Evolutionary conservation across 2,888 invertebrate genomes (phyloP), one percentile per base, ranked within the genome.

Genomic region (Chrysomela aeneicollis): DNA sequence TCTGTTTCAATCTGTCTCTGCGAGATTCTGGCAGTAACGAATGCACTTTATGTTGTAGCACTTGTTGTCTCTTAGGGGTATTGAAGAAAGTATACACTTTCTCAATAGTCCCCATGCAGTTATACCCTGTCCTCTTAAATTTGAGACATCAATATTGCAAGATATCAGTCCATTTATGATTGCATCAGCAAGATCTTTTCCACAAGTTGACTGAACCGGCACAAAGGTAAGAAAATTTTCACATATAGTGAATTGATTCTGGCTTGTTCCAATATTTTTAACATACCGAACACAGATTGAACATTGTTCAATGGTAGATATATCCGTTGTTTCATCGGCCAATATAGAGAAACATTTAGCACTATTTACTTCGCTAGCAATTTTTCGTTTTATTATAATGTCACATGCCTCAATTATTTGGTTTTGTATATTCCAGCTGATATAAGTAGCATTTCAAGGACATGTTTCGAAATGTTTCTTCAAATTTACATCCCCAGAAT

Each of bases 341-440:
- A 64, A 17, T n/a, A 64, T 35, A 10, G 61, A 57, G 32, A 61
- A 64, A 64, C 30, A 55, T 57, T 49, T 61, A 5, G 57, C 46
- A 10, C 3, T 32, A 55, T 61, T 60, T 17, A 64, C 32, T 57
- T 55, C 37, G 1, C 61, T 22, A 3, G 9, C 15, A 15, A 64
- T 32, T 57, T 61, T 57, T n/a, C 15, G 12, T 52, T 30, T 49
- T 17, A 64, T 61, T 19, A 64, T 55, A 35, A 15, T 55, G 12
- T 35, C 42, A 17, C 47, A 57, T 12, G 50, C 18, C 6, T 50
- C 18, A 9, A 64, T 64, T 18, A 64, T 50, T 42, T 64, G 49
- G 42, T 64, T 64, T 61, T 61, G 57, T 49, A 61, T 61, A 4
- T 57, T 55, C 46, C 52, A 51, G 30, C 64, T 64, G 5, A 19